Evolutionary conservation across 2,113 vertebrate genomes (phyloP).

Genomic region (Scortum barcoo): DNA sequence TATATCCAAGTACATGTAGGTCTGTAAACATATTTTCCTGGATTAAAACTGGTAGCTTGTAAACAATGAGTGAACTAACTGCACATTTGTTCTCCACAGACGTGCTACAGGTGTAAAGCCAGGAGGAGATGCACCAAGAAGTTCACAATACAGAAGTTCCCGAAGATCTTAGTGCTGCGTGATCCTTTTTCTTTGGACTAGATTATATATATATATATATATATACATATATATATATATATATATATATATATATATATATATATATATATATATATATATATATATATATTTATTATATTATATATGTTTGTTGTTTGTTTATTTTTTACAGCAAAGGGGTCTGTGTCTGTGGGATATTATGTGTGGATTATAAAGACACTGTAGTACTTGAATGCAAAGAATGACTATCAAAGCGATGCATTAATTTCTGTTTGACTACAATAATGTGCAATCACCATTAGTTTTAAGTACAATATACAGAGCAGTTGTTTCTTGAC

Average conservation of each 20-base stretch:
- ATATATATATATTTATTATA: no score
- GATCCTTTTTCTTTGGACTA: conserved; percentile 86
- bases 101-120: conserved; percentile 95
- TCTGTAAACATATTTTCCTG: not conserved
- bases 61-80: not conserved
- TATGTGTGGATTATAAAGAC: not conserved
- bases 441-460: not conserved
- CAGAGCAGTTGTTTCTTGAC: conserved; percentile 84
- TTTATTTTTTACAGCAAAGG: not conserved
- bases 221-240: no score
- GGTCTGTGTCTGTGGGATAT: not conserved
- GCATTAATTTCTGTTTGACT: not conserved
- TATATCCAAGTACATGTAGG: not conserved
- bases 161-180: conserved; percentile 98
- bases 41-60: not conserved
- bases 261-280: no score
- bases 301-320: no score
- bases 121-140: conserved; percentile 97
- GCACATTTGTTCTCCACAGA: conserved; percentile 81
- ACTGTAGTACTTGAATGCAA: not conserved
- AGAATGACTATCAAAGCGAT: not conserved
- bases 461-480: no score
- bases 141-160: conserved; percentile 98
- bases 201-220: not conserved
- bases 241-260: no score